phyloP scores from a whole-genome alignment of 2,888 invertebrate genomes.

The Drosophila testacea region DNA sequence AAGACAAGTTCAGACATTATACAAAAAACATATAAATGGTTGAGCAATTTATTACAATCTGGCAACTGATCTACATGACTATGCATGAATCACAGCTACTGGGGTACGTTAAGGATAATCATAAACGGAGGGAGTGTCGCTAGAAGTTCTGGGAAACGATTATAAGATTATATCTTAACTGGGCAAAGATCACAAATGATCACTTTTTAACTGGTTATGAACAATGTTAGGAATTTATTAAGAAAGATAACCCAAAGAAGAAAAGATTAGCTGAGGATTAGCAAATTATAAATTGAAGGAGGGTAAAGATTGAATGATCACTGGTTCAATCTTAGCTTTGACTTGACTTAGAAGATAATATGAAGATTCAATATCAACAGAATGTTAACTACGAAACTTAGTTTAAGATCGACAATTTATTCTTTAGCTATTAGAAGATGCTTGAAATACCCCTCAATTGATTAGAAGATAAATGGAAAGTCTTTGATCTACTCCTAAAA shows the following conservation, averaged over 20 bases:
- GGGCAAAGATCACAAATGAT: constrained; percentile 5
- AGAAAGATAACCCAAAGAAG: background rate
- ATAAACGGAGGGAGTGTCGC: constrained; percentile 9
- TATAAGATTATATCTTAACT: constrained; percentile 5
- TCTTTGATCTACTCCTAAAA: background rate
- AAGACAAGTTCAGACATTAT: constrained; percentile 22
- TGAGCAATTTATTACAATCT: constrained; percentile 31
- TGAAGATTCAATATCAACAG: too few relatives aligned
- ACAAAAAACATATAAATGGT: constrained; percentile 9
- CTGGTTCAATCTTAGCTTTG: too few relatives aligned
- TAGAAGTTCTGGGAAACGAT: background rate
- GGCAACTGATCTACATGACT: constrained; percentile 28
- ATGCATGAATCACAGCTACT: constrained; percentile 39
- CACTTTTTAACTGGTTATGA: constrained; percentile 7
- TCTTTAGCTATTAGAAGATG: too few relatives aligned
- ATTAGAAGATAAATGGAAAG: background rate
- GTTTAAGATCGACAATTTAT: too few relatives aligned
- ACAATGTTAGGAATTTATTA: background rate
- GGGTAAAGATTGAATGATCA: too few relatives aligned
- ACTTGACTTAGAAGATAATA: too few relatives aligned
- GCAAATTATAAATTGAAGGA: too few relatives aligned
- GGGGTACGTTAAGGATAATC: background rate
- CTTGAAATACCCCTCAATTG: too few relatives aligned
- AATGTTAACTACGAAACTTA: too few relatives aligned
- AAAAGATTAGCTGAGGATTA: background rate